Evolutionary conservation across 2,888 invertebrate genomes (phyloP), one percentile per base, ranked within the genome.

Genomic region (Gasteruption jaculator): DNA sequence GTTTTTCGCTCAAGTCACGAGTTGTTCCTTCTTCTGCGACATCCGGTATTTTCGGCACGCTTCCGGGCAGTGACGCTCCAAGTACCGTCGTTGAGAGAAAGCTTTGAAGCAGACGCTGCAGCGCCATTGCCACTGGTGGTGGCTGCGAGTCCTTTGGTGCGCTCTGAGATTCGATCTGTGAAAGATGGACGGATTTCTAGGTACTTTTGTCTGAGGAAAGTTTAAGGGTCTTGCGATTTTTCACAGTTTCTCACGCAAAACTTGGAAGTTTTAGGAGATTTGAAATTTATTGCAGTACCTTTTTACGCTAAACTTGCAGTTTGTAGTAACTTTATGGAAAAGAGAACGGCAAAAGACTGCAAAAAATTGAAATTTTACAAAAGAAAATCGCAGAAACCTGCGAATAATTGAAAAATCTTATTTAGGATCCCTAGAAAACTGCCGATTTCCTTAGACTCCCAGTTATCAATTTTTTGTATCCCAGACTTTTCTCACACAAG

Each of bases 61-160:
- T 47, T 80, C 79, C 1, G 77, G 68, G 6, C 78, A 73, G 50
- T 85, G 85, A 2, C 82, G 73, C 58, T 80, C 82, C 26, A 84
- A 65, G 58, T 83, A 83, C 10, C 79, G 76, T 27, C 76, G 73
- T 66, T 83, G 81, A 41, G 82, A 83, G 68, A 85, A 85, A 2
- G 83, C 80, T 63, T 84, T 84, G 45, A 77, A 78, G 54, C 85
- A 85, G 41, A 76, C 75, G 1, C 73, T 64, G 58, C 84, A 84
- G 38, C 77, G 76, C 78, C 81, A 82, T 53, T 77, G 73, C 84
- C 84, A 84, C 38, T 76, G 68, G 66, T 84, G 84, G 66, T 85
- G 84, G 5, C 79, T 79, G 52, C 81, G 78, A 6, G 83, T 81
- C 46, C 84, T 78, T 61, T 84, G 84, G 72, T 85, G 84, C 1